These are phyloP conservation scores for Catharus bicknelli DNA, from an alignment of 2,113 vertebrate genomes.

Conservation along the genomic window DNA sequence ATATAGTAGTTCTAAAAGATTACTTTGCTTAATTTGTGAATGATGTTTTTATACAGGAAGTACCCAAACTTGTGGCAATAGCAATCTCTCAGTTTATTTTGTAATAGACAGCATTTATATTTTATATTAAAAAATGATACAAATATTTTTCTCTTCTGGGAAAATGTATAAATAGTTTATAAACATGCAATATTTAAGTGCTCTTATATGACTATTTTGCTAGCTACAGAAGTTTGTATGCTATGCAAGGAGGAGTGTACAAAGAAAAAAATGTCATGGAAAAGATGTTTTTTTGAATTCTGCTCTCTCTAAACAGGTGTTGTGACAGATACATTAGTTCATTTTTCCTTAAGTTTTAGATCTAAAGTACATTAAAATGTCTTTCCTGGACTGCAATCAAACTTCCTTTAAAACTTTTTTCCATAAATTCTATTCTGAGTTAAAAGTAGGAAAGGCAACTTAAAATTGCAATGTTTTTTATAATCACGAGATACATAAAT, in stretches of 20 bases:
- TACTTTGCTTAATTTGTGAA: background rate
- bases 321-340: background rate
- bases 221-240: background rate
- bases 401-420: background rate
- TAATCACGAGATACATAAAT: background rate
- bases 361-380: background rate
- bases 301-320: background rate
- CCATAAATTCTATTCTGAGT: background rate
- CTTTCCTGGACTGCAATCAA: background rate
- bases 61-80: background rate
- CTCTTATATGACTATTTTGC: background rate
- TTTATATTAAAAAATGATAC: background rate
- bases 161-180: background rate
- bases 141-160: background rate
- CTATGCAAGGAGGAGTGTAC: background rate
- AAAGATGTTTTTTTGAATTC: background rate
- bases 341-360: background rate
- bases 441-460: background rate
- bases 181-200: background rate
- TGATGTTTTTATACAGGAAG: background rate
- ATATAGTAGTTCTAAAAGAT: background rate
- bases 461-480: background rate
- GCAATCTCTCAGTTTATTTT: background rate
- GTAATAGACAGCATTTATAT: background rate
- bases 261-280: background rate